Base-by-base conservation (phyloP, 2,113 vertebrate genomes). In the Dryoscopus gambensis region DNA sequence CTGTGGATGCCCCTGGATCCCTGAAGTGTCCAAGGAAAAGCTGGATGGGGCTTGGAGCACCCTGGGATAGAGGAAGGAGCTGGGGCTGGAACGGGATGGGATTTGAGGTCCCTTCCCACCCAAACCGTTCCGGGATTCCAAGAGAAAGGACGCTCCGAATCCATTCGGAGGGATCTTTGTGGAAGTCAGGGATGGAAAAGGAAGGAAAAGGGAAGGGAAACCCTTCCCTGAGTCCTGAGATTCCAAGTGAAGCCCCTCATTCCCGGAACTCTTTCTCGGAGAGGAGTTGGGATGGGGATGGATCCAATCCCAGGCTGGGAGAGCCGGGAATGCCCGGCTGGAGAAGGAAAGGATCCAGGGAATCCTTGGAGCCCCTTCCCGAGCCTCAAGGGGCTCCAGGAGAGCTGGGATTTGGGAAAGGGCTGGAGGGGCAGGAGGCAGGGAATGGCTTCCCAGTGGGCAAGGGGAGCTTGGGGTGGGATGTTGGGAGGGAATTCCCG, bases 211-310 rank as follows among this genome's bases (percentile, higher is more conserved):
- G 40, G 27, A 8, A 37, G 16, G 28, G 52, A 56, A 5, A 27
- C 13, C 17, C 3, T 57, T 27, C 42, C 10, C 11, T 4, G 27
- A 27, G 11, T 17, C 10, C 10, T 1, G 1, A 25, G 30, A n/a
- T 10, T 42, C 23, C 39, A 0, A 9, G 25, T 1, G 60, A 79
- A n/a, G 4, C 10, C 23, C 18, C 28, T 62, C 0, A 0, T 5
- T 46, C 50, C 50, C 2, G 0, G 21, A 67, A 37, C 0, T 15
- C 20, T 0, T 55, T 30, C 39, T 1, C 0, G 0, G 20, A 4
- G 37, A 52, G 60, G 76, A 35, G 4, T 14, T 0, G 1, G 49
- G 24, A 3, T 53, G 39, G 3, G 39, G 49, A 2, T 30, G 47
- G 75, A 64, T 79, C 24, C 76, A 42, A 3, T 14, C 1, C 1